Percentiles rank a stretch among this genome's conserved stretches.
Conservation (phyloP, 2,888 invertebrate genomes). For the Hemistola chrysoprasaria region DNA sequence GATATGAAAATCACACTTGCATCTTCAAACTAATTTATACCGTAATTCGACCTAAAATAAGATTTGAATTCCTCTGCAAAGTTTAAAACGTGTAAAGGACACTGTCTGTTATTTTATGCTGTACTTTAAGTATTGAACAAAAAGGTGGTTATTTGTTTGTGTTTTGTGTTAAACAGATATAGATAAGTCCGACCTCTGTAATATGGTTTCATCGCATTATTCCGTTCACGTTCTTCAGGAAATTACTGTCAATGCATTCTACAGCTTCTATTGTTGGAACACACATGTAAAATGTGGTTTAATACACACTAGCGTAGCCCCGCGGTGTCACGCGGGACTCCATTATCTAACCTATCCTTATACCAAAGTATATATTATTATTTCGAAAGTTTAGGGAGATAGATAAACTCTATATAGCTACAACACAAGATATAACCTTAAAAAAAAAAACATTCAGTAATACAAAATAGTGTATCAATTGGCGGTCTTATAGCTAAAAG, state of each 20-base stretch:
- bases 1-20: constrained; percentile 2
- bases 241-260: constrained; percentile 37
- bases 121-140: not conserved
- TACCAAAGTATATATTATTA: no score
- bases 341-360: no score
- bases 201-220: constrained; percentile 66
- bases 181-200: constrained; percentile 45
- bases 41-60: not conserved
- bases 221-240: constrained; percentile 39
- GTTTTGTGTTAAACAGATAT: constrained; percentile 31
- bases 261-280: constrained; percentile 11
- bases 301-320: no score
- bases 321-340: no score
- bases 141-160: constrained; percentile 26
- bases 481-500: no score
- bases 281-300: no score
- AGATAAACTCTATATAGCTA: no score
- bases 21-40: constrained; percentile 11
- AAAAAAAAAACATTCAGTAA: no score
- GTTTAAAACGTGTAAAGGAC: constrained; percentile 4
- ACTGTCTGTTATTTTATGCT: not conserved
- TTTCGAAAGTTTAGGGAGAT: no score
- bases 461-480: no score
- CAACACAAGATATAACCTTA: no score
- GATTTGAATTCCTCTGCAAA: constrained; percentile 9